Conservation (phyloP, 2,888 invertebrate species). For the Azorinus chamasolen region DNA sequence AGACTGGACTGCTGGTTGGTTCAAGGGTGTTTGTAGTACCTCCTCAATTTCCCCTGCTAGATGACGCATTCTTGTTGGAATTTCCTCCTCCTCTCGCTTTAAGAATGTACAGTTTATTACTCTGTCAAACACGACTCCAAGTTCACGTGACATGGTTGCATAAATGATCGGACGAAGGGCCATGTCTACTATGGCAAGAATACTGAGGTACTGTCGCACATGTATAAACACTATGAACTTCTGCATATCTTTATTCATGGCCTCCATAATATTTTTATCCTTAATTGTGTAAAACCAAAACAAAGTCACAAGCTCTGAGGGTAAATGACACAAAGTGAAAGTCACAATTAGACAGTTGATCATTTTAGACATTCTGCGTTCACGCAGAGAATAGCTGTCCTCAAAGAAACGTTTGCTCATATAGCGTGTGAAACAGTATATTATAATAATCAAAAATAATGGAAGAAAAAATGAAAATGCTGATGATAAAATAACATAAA, state of each 20-base stretch:
- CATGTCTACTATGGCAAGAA: conserved; percentile 75
- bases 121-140: conserved; percentile 78
- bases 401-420: conserved; percentile 77
- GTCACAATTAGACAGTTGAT: conserved; percentile 72
- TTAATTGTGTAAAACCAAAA: conserved; percentile 68
- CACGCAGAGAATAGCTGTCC: conserved; percentile 77
- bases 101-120: conserved; percentile 80
- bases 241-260: conserved; percentile 38
- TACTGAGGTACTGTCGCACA: conserved; percentile 61
- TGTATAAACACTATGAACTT: conserved; percentile 57
- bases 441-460: conserved; percentile 66
- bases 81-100: conserved; percentile 47
- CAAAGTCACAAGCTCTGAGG: conserved; percentile 70
- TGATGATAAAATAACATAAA: conserved; percentile 53
- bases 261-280: conserved; percentile 41
- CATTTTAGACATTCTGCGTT: conserved; percentile 75
- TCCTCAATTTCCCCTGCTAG: conserved; percentile 52
- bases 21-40: conserved; percentile 39
- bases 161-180: conserved; percentile 79
- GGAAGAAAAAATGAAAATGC: conserved; percentile 77
- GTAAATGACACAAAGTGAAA: conserved; percentile 75
- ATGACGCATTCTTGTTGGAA: conserved; percentile 31
- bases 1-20: conserved; percentile 19
- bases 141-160: conserved; percentile 78
- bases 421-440: conserved; percentile 75